phyloP scores from a whole-genome alignment of 2,113 vertebrate species.

The Phocoena sinus region DNA sequence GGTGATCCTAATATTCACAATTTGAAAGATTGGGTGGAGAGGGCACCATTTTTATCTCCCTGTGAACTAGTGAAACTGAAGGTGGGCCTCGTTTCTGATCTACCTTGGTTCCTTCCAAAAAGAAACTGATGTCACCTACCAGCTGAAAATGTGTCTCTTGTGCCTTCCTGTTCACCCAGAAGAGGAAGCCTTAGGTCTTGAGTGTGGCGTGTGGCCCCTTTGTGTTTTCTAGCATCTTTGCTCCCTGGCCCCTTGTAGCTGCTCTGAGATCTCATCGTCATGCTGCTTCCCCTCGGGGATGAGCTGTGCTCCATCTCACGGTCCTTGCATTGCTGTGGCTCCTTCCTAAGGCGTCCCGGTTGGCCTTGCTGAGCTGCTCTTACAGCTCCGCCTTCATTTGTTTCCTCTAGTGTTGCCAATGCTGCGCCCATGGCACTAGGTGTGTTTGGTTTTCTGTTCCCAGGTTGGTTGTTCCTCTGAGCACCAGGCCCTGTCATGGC shows the following conservation, averaged over 20 bases:
- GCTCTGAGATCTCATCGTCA: fast-evolving
- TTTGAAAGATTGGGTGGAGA: not conserved
- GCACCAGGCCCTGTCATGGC: not conserved
- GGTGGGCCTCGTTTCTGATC: not conserved
- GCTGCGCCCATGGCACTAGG: not conserved
- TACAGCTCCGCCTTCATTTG: not conserved
- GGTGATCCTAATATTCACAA: not conserved
- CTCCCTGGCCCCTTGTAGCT: not conserved
- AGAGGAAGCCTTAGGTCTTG: not conserved
- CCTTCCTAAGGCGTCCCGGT: not conserved
- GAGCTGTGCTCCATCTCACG: fast-evolving
- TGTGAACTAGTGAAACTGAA: not conserved
- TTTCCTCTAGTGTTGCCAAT: not conserved
- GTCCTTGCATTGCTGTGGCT: not conserved
- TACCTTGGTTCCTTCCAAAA: not conserved
- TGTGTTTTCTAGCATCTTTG: too few species aligned
- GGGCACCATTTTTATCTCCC: not conserved
- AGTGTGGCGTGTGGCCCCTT: not conserved
- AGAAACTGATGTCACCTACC: not conserved
- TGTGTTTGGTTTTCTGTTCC: not conserved
- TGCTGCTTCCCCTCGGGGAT: not conserved
- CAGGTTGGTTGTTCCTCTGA: not conserved
- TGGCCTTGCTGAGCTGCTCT: not conserved
- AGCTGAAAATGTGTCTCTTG: not conserved
- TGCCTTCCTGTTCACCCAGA: not conserved